phyloP scores from a whole-genome alignment of 2,888 invertebrate species.

The Coremacera marginata region DNA sequence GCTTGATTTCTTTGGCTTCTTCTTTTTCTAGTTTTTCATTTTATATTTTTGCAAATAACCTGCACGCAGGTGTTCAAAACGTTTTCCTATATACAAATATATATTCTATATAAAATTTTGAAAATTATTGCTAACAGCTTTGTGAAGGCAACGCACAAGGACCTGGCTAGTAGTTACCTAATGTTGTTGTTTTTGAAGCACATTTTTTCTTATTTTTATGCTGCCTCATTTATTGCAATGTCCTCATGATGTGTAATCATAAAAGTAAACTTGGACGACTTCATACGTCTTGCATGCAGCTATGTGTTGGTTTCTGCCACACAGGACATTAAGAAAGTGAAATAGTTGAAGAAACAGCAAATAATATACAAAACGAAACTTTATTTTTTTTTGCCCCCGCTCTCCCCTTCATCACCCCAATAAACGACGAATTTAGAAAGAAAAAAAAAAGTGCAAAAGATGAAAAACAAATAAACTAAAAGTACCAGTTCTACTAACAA shows the following conservation, averaged over 20 bases:
- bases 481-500: not conserved
- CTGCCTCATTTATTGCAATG: not conserved
- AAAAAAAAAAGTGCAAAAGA: not conserved
- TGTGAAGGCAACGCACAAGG: not conserved
- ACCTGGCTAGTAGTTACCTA: not conserved
- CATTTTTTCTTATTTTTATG: not conserved
- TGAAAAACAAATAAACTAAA: too few relatives aligned
- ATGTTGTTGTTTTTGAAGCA: not conserved
- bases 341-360: not conserved
- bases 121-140: constrained; percentile 27
- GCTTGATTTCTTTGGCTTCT: too few relatives aligned
- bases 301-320: not conserved
- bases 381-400: too few relatives aligned
- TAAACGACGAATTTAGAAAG: not conserved
- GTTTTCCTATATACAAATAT: not conserved
- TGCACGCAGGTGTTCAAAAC: constrained; percentile 33
- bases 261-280: constrained; percentile 7
- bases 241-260: not conserved
- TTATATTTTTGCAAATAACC: not conserved
- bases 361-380: constrained; percentile 9
- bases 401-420: not conserved
- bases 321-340: not conserved
- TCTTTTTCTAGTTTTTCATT: not conserved
- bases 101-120: constrained; percentile 24
- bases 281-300: constrained; percentile 4